Conservation (phyloP, 1,140 invertebrate species). For the Venturia canescens region DNA sequence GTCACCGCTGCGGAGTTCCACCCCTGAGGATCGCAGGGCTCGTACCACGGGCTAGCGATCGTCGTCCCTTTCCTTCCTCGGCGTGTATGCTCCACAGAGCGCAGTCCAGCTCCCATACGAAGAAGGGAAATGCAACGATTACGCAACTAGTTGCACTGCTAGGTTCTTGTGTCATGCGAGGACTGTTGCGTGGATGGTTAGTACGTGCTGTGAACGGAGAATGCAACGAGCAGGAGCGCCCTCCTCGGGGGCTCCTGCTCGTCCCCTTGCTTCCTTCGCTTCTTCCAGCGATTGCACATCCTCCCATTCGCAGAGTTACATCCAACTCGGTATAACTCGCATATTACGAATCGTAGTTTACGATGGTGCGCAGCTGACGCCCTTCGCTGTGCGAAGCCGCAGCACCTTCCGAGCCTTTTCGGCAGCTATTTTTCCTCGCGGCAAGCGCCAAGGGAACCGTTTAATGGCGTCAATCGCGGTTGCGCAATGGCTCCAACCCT, state of each 20-base stretch:
- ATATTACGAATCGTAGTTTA: not conserved
- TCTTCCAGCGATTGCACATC: conserved; percentile 5
- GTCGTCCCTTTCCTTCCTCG: conserved; percentile 11
- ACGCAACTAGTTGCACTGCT: conserved; percentile 71
- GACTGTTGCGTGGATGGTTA: conserved; percentile 39
- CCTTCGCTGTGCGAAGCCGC: no score
- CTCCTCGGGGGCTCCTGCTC: not conserved
- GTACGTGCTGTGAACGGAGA: conserved; percentile 41
- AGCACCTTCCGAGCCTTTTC: no score
- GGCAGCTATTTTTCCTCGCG: no score
- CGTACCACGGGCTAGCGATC: not conserved
- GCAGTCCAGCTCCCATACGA: not conserved
- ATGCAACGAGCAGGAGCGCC: not conserved
- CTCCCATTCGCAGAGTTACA: not conserved
- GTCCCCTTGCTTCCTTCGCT: not conserved
- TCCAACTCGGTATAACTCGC: not conserved
- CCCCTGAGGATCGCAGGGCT: conserved; percentile 16
- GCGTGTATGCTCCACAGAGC: conserved; percentile 39
- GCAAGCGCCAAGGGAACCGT: no score
- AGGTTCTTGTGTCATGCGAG: conserved; percentile 70
- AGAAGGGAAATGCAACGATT: conserved; percentile 64
- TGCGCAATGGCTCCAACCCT: no score
- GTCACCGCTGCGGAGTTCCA: conserved; percentile 34
- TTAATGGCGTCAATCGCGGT: no score
- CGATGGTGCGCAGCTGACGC: not conserved